Conservation (phyloP, 2,113 vertebrate genomes). For the Tamias sibiricus region DNA sequence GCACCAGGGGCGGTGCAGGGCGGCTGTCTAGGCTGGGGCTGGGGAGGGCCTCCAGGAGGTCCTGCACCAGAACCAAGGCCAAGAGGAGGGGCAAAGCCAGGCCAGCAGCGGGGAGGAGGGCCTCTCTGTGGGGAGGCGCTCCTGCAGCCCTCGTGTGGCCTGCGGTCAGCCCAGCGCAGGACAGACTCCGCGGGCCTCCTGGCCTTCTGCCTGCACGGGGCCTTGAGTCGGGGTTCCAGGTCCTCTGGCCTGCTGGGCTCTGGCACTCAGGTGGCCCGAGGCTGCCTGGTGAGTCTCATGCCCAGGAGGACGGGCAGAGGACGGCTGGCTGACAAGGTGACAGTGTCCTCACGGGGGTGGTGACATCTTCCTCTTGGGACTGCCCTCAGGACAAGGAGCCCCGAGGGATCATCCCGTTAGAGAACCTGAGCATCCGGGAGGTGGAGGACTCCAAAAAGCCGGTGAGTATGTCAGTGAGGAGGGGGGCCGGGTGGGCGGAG, state of each 20-base stretch:
- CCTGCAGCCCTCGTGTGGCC: too few relatives aligned
- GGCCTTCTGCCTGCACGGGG: not conserved
- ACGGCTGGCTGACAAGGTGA: rapidly evolving
- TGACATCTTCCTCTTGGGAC: not conserved
- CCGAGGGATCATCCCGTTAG: conserved; percentile 97
- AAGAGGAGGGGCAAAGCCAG: not conserved
- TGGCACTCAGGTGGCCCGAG: not conserved
- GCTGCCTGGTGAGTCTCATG: not conserved
- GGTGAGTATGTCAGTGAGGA: conserved; percentile 84
- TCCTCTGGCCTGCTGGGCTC: rapidly evolving
- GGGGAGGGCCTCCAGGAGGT: not conserved
- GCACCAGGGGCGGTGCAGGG: not conserved
- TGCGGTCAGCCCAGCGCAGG: rapidly evolving
- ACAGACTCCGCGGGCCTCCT: rapidly evolving
- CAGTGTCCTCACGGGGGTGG: not conserved
- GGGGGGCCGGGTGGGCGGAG: rapidly evolving
- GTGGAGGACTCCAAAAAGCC: conserved; percentile 98
- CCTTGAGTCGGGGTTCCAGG: not conserved
- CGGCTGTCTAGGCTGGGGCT: rapidly evolving
- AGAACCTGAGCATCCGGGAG: conserved; percentile 98
- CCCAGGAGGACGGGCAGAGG: rapidly evolving
- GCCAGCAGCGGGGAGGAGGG: rapidly evolving
- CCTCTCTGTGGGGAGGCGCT: not conserved
- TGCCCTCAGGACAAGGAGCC: conserved; percentile 96
- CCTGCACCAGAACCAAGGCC: not conserved